phyloP scores from a whole-genome alignment of 2,113 vertebrate genomes.

The Stegostoma tigrinum region DNA sequence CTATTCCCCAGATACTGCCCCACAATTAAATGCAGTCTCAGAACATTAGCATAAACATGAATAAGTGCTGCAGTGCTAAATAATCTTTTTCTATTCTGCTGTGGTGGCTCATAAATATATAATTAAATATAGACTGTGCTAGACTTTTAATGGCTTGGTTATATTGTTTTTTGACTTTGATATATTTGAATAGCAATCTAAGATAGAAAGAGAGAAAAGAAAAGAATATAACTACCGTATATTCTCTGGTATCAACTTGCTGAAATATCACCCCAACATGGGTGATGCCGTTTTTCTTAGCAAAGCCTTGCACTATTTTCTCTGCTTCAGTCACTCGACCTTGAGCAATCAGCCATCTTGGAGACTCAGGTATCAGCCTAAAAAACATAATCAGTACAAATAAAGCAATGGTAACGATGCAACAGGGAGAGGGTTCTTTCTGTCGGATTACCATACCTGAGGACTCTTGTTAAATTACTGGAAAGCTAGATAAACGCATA shows the following conservation, averaged over 20 bases:
- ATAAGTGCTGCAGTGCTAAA: background rate
- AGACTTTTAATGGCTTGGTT: background rate
- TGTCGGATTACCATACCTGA: background rate
- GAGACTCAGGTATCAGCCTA: slow-evolving; percentile 29
- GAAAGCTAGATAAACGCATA: background rate
- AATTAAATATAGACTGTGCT: background rate
- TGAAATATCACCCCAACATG: slow-evolving; percentile 12
- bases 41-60: background rate
- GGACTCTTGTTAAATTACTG: background rate
- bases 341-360: slow-evolving; percentile 21
- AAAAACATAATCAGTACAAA: background rate
- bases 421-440: background rate
- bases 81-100: background rate
- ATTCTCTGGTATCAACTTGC: background rate
- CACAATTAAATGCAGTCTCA: background rate
- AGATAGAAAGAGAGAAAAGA: background rate
- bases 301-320: slow-evolving; percentile 3
- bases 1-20: background rate
- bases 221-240: slow-evolving; percentile 9
- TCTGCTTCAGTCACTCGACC: slow-evolving; percentile 19
- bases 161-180: background rate
- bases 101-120: background rate
- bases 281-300: slow-evolving; percentile 10
- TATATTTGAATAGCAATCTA: background rate
- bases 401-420: no score